Conservation (phyloP, 2,797 vertebrate species). For the Takifugu rubripes region DNA sequence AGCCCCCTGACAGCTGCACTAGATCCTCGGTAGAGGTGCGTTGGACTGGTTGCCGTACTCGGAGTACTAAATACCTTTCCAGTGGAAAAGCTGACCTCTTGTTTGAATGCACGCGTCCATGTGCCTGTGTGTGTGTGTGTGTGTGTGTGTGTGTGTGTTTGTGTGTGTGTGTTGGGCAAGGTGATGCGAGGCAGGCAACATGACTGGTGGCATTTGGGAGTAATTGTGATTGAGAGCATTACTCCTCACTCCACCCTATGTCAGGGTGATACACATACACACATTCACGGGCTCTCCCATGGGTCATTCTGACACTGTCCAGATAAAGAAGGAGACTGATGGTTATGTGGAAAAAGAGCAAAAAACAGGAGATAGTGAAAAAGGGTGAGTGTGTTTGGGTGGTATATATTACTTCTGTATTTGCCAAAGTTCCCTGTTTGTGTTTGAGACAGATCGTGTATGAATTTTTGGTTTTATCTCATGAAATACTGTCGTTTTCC, state of each 20-base stretch:
- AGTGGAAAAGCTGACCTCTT: slow-evolving; percentile 56
- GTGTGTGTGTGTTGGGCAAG: slow-evolving; percentile 23
- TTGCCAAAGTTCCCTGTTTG: neutral
- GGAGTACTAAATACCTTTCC: slow-evolving; percentile 54
- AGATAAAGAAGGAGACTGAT: slow-evolving; percentile 76
- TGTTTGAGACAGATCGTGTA: neutral
- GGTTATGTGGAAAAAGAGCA: slow-evolving; percentile 47
- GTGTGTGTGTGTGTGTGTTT: slow-evolving; percentile 3
- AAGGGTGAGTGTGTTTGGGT: slow-evolving; percentile 13
- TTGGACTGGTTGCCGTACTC: slow-evolving; percentile 40
- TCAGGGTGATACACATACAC: slow-evolving; percentile 26
- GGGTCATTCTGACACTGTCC: slow-evolving; percentile 78
- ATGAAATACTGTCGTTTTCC: neutral
- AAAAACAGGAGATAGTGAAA: slow-evolving; percentile 20
- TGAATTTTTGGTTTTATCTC: neutral
- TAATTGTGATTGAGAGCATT: slow-evolving; percentile 78
- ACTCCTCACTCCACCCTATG: slow-evolving; percentile 57
- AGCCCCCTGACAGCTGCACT: slow-evolving; percentile 67
- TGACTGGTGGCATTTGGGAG: slow-evolving; percentile 71
- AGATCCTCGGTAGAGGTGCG: slow-evolving; percentile 59
- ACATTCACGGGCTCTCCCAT: slow-evolving; percentile 51
- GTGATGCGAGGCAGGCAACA: slow-evolving; percentile 59
- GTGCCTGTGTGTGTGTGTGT: slow-evolving; percentile 5
- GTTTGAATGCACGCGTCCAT: slow-evolving; percentile 14
- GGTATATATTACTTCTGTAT: slow-evolving; percentile 38